A percentile compares a stretch with the other conserved stretches of the same genome.
These are phyloP conservation scores for Varroa destructor DNA, from an alignment of 1,140 invertebrate species.

Conservation along the genomic window DNA sequence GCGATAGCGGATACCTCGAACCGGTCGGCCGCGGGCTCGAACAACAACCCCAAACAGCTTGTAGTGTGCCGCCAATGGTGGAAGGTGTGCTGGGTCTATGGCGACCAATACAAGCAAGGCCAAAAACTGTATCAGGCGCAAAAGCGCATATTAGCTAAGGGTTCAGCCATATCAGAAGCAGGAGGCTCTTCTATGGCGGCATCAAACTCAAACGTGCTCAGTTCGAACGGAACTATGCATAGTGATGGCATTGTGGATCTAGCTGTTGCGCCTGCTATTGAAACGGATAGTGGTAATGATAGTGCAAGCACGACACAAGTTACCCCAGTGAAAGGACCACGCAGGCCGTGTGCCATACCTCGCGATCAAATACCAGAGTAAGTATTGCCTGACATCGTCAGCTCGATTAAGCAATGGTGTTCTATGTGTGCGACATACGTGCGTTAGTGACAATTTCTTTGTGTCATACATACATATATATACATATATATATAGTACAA, in stretches of 20 bases:
- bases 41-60: slow-evolving; percentile 7
- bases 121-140: slow-evolving; percentile 51
- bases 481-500: too few relatives aligned
- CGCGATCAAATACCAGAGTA: slow-evolving; percentile 14
- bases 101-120: slow-evolving; percentile 67
- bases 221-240: neutral
- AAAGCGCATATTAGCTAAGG: slow-evolving; percentile 29
- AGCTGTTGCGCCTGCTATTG: neutral
- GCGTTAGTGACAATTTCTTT: too few relatives aligned
- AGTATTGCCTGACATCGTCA: neutral
- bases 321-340: neutral
- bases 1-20: neutral
- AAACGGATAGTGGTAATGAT: slow-evolving; percentile 23
- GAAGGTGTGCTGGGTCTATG: slow-evolving; percentile 71
- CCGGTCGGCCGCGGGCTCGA: neutral
- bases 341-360: neutral
- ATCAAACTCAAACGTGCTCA: neutral
- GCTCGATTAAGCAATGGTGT: neutral
- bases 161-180: neutral
- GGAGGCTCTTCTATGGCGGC: too few relatives aligned
- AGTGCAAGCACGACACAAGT: slow-evolving; percentile 6
- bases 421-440: too few relatives aligned
- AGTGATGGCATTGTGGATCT: neutral
- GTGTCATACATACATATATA: too few relatives aligned
- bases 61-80: slow-evolving; percentile 71